These are phyloP conservation scores for Buteo buteo DNA, from an alignment of 2,113 vertebrate genomes.

Conservation along the genomic window DNA sequence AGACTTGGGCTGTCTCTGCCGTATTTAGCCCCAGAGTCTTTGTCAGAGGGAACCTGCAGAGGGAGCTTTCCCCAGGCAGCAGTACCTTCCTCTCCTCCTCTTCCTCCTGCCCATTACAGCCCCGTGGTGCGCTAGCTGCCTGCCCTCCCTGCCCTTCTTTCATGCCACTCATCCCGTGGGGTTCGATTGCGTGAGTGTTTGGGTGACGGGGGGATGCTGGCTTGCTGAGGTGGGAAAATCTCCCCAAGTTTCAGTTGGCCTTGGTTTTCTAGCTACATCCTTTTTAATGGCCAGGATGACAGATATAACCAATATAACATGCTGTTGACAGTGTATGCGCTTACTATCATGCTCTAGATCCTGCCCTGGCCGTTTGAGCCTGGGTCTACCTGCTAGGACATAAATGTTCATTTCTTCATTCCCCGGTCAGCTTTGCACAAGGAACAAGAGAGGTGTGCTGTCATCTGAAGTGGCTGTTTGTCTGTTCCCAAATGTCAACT, in stretches of 20 bases:
- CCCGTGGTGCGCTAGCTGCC: not conserved
- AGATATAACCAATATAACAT: not conserved
- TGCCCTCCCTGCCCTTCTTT: not conserved
- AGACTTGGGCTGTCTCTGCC: not conserved
- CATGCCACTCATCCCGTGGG: rapidly evolving
- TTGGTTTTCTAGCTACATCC: not conserved
- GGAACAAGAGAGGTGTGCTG: not conserved
- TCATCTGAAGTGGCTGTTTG: not conserved
- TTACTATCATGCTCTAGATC: not conserved
- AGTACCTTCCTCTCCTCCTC: not conserved
- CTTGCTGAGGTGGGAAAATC: not conserved
- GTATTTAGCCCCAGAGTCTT: not conserved
- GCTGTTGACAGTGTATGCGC: not conserved
- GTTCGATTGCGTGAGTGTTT: not conserved
- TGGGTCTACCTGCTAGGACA: not conserved
- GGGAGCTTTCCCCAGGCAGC: not conserved
- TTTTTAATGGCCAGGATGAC: not conserved
- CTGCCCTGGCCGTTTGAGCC: not conserved
- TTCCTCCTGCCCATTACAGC: not conserved
- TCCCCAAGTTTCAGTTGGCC: not conserved
- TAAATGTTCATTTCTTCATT: not conserved
- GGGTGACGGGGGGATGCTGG: not conserved
- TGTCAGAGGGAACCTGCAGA: not conserved
- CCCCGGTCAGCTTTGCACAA: not conserved
- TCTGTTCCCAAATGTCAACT: not conserved